Conservation (phyloP, 1,140 invertebrate species). For the Saxidomus purpurata region DNA sequence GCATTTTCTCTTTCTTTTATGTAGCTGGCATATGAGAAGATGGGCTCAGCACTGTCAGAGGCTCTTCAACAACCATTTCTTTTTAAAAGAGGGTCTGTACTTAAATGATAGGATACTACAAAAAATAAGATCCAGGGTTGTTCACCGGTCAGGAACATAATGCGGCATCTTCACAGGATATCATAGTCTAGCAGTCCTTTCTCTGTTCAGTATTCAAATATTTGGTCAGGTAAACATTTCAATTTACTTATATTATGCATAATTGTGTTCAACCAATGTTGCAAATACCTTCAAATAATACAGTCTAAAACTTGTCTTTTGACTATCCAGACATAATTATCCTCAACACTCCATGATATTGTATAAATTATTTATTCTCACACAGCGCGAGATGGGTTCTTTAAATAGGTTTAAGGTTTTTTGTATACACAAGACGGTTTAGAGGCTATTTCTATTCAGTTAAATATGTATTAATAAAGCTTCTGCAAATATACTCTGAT, state of each 20-base stretch:
- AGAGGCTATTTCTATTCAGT: background rate
- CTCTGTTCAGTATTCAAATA: background rate
- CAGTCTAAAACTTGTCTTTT: background rate
- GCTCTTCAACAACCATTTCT: too few species aligned
- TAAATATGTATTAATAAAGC: constrained; percentile 16
- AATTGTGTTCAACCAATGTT: constrained; percentile 18
- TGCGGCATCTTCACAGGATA: too few species aligned
- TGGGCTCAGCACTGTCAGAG: too few species aligned
- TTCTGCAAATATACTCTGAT: background rate
- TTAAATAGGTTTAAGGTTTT: constrained; percentile 7
- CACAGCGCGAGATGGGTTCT: background rate
- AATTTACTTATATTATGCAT: constrained; percentile 13
- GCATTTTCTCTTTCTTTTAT: too few species aligned
- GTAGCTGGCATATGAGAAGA: too few species aligned
- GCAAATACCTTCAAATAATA: constrained; percentile 8
- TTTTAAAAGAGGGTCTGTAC: too few species aligned
- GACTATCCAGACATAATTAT: constrained; percentile 7
- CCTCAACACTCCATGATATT: background rate
- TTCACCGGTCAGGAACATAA: too few species aligned
- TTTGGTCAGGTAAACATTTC: constrained; percentile 9
- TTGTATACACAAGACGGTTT: constrained; percentile 14
- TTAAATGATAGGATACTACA: too few species aligned
- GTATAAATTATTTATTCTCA: constrained; percentile 26
- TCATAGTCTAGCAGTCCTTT: background rate
- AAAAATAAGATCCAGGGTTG: too few species aligned